phyloP scores from a whole-genome alignment of 2,113 vertebrate genomes.

The Odocoileus hemionus region DNA sequence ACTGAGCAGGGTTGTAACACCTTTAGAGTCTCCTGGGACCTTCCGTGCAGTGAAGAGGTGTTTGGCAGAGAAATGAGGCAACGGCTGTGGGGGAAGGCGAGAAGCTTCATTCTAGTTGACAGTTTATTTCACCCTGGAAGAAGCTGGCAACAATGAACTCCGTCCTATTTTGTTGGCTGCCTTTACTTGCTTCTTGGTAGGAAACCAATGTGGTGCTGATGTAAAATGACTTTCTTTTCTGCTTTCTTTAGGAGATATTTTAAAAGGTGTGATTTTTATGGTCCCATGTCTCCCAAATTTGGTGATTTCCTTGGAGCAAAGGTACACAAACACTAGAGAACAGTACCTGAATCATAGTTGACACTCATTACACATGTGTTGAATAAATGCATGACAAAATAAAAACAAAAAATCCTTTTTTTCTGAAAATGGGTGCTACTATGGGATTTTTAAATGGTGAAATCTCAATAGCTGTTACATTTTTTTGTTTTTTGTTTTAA shows the following conservation, averaged over 20 bases:
- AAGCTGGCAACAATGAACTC: not conserved
- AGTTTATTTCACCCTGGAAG: conserved; percentile 8
- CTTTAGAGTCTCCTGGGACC: not conserved
- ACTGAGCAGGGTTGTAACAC: not conserved
- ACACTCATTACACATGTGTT: not conserved
- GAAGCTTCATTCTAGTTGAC: not conserved
- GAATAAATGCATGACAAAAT: not conserved
- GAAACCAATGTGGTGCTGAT: not conserved
- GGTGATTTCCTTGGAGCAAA: not conserved
- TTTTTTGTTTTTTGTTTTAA: not conserved
- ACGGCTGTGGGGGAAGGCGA: not conserved
- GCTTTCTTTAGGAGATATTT: not conserved
- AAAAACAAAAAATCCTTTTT: not conserved
- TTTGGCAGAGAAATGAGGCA: conserved; percentile 41
- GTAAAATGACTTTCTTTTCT: not conserved
- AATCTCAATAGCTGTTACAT: not conserved
- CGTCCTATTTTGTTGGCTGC: not conserved
- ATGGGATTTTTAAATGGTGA: not conserved
- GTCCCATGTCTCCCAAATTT: not conserved
- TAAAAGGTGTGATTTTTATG: not conserved
- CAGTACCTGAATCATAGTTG: not conserved
- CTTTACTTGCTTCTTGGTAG: conserved; percentile 12
- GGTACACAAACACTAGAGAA: not conserved
- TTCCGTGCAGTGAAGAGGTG: not conserved
- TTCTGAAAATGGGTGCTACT: not conserved